Evolutionary conservation across 2,797 vertebrate genomes (phyloP).

Genomic region (Coilia nasus): DNA sequence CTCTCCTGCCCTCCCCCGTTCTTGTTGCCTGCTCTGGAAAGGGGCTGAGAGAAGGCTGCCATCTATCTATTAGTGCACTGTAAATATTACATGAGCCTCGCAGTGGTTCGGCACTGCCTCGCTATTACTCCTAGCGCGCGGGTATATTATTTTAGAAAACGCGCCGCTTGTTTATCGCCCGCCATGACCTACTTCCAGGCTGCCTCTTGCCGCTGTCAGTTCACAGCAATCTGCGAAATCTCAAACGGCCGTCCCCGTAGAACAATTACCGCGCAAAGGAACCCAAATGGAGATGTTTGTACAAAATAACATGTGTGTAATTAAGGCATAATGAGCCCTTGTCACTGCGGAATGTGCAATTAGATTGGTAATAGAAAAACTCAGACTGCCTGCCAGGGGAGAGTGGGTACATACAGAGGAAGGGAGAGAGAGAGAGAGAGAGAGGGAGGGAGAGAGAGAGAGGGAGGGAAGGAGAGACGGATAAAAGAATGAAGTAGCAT

Average conservation of each 20-base stretch:
- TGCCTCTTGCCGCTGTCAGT: slow-evolving; percentile 59
- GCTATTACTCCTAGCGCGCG: slow-evolving; percentile 80
- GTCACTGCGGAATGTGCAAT: slow-evolving; percentile 99
- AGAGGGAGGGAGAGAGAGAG: slow-evolving; percentile 68
- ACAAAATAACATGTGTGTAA: slow-evolving; percentile 99
- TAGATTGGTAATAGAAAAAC: slow-evolving; percentile 87
- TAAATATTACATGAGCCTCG: slow-evolving; percentile 85
- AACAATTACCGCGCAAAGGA: slow-evolving; percentile 92
- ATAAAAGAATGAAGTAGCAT: slow-evolving; percentile 51
- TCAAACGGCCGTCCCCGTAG: slow-evolving; percentile 81
- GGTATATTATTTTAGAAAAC: slow-evolving; percentile 82
- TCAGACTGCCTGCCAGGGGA: slow-evolving; percentile 79
- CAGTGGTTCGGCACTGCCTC: slow-evolving; percentile 73
- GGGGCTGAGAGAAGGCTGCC: slow-evolving; percentile 70
- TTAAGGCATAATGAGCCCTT: slow-evolving; percentile 99
- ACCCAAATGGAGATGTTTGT: slow-evolving; percentile 99
- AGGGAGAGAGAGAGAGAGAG: slow-evolving; percentile 71
- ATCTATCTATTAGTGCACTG: slow-evolving; percentile 82
- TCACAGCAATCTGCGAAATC: slow-evolving; percentile 71
- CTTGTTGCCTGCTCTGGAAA: slow-evolving; percentile 36
- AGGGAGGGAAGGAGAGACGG: slow-evolving; percentile 52
- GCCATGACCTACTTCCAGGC: slow-evolving; percentile 80
- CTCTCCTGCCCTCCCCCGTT: slow-evolving; percentile 2
- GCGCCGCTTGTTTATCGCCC: slow-evolving; percentile 76
- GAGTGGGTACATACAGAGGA: slow-evolving; percentile 70